These are phyloP conservation scores for Smittia sp. DNA, from an alignment of 2,888 invertebrate species.

Conservation along the genomic window DNA sequence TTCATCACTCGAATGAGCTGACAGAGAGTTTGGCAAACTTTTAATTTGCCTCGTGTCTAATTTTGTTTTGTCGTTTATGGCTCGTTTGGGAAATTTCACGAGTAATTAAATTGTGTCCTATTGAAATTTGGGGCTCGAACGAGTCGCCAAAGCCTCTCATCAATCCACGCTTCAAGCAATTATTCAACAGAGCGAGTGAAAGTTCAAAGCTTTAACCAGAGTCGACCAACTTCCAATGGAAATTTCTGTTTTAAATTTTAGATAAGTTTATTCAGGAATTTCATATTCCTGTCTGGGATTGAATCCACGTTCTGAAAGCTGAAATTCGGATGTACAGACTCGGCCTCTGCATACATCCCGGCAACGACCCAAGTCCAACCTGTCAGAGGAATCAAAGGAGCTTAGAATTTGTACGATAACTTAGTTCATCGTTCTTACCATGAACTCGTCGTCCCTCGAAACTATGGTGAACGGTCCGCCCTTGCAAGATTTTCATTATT, in stretches of 20 bases:
- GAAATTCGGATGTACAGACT: neutral
- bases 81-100: too few species aligned
- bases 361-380: conserved; percentile 33
- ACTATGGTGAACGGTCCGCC: conserved; percentile 14
- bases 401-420: neutral
- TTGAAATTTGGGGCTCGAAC: too few species aligned
- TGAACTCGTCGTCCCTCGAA: conserved; percentile 9
- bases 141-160: too few species aligned
- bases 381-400: neutral
- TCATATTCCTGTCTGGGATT: neutral
- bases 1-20: neutral
- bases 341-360: neutral
- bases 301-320: neutral
- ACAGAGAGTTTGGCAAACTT: too few species aligned
- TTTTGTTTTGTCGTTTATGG: too few species aligned
- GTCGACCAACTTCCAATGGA: too few species aligned
- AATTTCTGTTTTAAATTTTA: neutral
- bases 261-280: neutral
- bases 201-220: too few species aligned
- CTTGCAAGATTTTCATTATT: conserved; percentile 8
- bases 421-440: conserved; percentile 17
- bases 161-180: too few species aligned
- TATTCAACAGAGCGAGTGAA: too few species aligned
- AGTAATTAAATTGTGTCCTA: too few species aligned
- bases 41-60: too few species aligned